A percentile compares a stretch with the other conserved stretches of the same genome.
phyloP scores from a whole-genome alignment of 2,113 vertebrate genomes.

The Sinocyclocheilus grahami region DNA sequence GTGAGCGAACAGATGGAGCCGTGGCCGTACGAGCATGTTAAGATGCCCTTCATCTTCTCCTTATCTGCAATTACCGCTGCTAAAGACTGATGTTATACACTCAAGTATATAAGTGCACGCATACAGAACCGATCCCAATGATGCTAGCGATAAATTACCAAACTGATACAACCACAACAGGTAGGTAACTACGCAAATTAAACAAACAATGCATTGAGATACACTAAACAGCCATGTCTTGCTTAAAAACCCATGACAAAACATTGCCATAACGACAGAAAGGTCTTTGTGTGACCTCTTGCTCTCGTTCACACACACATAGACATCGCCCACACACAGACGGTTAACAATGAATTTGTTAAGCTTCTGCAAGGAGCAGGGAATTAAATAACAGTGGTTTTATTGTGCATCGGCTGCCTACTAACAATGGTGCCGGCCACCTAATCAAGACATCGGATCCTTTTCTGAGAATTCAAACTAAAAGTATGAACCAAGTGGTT shows the following conservation, averaged over 20 bases:
- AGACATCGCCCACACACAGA: conserved; percentile 38
- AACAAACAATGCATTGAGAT: not conserved
- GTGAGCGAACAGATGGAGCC: conserved; percentile 75
- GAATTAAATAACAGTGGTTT: conserved; percentile 63
- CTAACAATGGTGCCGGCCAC: conserved; percentile 57
- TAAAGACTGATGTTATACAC: conserved; percentile 17
- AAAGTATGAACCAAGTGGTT: not conserved
- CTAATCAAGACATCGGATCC: conserved; percentile 38
- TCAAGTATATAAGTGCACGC: not conserved
- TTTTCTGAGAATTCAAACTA: conserved; percentile 23
- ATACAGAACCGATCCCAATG: conserved; percentile 24
- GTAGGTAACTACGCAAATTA: not conserved
- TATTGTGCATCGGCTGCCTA: conserved; percentile 57
- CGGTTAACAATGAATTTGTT: conserved; percentile 46
- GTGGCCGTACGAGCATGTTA: conserved; percentile 66
- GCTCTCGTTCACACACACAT: conserved; percentile 28
- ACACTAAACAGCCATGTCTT: not conserved
- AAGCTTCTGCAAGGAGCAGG: conserved; percentile 52
- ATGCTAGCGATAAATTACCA: not conserved
- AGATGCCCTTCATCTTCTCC: conserved; percentile 72
- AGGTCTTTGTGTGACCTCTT: conserved; percentile 42
- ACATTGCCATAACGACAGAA: conserved; percentile 34
- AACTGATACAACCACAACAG: conserved; percentile 49
- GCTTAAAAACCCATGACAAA: conserved; percentile 15
- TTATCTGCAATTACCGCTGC: conserved; percentile 61